These are phyloP conservation scores for Aricia agestis DNA, from an alignment of 1,140 invertebrate species.

Conservation along the genomic window DNA sequence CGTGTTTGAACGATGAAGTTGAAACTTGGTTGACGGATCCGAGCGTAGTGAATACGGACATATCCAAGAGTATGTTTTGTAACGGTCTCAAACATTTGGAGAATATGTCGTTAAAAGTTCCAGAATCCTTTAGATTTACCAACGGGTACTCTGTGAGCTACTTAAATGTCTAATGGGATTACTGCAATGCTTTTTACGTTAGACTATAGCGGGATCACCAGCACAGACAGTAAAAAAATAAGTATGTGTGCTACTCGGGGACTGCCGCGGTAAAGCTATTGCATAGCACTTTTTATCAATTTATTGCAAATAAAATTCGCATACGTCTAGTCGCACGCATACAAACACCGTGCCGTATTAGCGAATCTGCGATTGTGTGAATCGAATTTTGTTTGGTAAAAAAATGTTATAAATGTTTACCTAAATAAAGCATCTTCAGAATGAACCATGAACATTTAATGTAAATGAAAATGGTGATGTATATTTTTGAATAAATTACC, in stretches of 20 bases:
- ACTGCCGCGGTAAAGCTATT: too few species aligned
- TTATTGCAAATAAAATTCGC: too few species aligned
- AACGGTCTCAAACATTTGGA: constrained; percentile 71
- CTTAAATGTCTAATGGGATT: constrained; percentile 64
- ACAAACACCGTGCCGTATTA: too few species aligned
- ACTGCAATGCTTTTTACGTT: too few species aligned
- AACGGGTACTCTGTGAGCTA: constrained; percentile 77
- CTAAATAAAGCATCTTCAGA: neutral
- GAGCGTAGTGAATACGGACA: constrained; percentile 60
- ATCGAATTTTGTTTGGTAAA: neutral
- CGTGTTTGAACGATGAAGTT: constrained; percentile 55
- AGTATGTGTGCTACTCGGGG: too few species aligned
- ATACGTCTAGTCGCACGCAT: too few species aligned
- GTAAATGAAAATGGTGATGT: constrained; percentile 7
- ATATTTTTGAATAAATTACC: constrained; percentile 4
- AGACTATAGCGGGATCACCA: too few species aligned
- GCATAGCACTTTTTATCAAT: too few species aligned
- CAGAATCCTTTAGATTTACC: constrained; percentile 67
- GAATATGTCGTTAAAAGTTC: constrained; percentile 75
- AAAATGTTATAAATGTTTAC: neutral
- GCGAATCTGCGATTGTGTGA: too few species aligned
- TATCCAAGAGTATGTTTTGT: constrained; percentile 77
- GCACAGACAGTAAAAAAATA: too few species aligned
- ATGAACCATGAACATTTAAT: constrained; percentile 4
- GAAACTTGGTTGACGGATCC: constrained; percentile 71